A percentile compares a stretch with the other conserved stretches of the same genome.
Conservation (phyloP, 2,113 vertebrate genomes). For the Sturnus vulgaris region DNA sequence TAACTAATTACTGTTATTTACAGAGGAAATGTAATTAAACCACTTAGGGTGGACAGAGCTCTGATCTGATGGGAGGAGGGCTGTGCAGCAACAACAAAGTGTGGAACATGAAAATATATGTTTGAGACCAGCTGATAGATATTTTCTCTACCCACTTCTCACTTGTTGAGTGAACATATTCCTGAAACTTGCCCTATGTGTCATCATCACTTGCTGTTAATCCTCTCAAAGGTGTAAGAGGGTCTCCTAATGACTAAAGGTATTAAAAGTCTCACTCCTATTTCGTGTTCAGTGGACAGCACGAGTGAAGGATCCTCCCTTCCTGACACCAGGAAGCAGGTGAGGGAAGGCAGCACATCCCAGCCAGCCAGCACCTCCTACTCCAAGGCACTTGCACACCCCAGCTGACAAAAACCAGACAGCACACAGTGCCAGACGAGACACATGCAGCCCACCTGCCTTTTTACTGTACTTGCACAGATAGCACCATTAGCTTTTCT, state of each 20-base stretch:
- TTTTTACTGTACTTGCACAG: background rate
- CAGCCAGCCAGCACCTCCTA: background rate
- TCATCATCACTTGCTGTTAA: background rate
- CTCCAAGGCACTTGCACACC: background rate
- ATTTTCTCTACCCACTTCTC: background rate
- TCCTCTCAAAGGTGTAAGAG: background rate
- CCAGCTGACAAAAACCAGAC: background rate
- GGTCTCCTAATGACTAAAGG: background rate
- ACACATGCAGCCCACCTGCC: background rate
- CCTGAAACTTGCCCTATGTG: background rate
- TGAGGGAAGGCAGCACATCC: background rate
- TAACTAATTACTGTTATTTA: background rate
- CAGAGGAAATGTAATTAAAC: constrained; percentile 15
- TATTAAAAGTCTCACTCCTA: background rate
- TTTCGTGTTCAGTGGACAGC: background rate
- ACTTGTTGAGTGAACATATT: background rate
- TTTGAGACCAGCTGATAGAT: background rate
- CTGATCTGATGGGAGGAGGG: background rate
- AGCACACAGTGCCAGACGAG: background rate
- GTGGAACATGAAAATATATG: background rate
- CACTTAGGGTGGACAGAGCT: background rate
- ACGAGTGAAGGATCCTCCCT: accelerated
- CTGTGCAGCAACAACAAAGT: background rate
- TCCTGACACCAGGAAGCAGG: background rate
- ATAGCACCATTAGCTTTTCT: background rate